Conservation (phyloP, 2,888 invertebrate species). For the Phytoseiulus persimilis region DNA sequence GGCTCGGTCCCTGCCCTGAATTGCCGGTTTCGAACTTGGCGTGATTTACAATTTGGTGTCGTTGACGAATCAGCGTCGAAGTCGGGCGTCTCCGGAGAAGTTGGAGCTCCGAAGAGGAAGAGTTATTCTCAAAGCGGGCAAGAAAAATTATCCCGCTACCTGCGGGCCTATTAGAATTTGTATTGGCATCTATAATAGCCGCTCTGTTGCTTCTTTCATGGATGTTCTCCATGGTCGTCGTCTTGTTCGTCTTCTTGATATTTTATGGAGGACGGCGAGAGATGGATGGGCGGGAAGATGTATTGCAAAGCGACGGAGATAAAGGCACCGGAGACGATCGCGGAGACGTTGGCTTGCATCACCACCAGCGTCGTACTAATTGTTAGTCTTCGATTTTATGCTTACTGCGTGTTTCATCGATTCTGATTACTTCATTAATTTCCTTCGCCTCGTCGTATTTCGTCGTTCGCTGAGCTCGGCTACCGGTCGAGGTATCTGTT, state of each 20-base stretch:
- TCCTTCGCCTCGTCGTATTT: background rate
- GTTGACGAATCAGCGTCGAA: background rate
- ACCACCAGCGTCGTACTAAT: background rate
- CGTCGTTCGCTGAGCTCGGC: too few relatives aligned
- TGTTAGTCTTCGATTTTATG: background rate
- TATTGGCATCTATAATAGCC: background rate
- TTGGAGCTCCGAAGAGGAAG: background rate
- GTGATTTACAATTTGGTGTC: background rate
- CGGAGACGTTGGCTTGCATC: background rate
- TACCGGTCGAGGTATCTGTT: background rate
- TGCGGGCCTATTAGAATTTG: background rate
- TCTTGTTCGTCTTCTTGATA: background rate
- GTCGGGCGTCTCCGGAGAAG: background rate
- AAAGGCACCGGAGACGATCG: background rate
- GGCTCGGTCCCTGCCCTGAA: background rate
- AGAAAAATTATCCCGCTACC: background rate
- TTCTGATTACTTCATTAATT: background rate
- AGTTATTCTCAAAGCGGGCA: background rate
- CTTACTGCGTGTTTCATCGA: background rate
- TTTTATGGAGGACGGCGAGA: background rate
- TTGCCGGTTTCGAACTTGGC: background rate
- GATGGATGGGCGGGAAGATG: background rate
- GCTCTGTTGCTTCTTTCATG: background rate
- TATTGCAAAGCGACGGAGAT: background rate
- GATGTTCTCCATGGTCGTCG: too few relatives aligned